Conservation (phyloP, 2,888 invertebrate species). For the Dinocampus coccinellae region DNA sequence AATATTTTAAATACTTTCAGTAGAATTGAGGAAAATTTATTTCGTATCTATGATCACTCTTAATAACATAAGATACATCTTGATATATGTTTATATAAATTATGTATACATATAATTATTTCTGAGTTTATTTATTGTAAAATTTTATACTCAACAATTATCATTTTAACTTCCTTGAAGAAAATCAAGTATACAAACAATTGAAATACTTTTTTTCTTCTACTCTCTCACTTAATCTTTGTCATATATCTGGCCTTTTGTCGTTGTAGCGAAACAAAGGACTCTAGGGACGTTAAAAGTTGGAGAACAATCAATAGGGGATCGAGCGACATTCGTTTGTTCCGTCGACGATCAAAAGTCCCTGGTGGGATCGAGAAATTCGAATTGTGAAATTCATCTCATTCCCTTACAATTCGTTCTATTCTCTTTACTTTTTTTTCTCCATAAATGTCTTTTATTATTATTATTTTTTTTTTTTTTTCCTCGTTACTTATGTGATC, state of each 20-base stretch:
- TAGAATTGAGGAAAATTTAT: neutral
- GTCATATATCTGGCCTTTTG: neutral
- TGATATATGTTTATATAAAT: neutral
- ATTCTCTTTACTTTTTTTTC: neutral
- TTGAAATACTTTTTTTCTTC: neutral
- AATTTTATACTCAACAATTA: neutral
- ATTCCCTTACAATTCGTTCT: neutral
- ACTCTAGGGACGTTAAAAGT: constrained; percentile 15
- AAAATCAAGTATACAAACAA: neutral
- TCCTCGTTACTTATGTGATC: neutral
- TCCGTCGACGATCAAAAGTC: constrained; percentile 8
- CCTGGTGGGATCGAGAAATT: constrained; percentile 2
- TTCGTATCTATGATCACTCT: neutral
- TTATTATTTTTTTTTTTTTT: neutral
- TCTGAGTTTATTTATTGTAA: constrained; percentile 34
- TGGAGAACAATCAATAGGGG: neutral
- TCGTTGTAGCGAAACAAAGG: neutral
- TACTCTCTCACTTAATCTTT: neutral
- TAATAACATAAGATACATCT: too few species aligned
- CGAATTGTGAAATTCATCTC: constrained; percentile 5
- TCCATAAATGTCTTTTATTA: neutral
- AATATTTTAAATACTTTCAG: too few species aligned
- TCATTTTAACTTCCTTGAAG: neutral
- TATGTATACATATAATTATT: constrained; percentile 19
- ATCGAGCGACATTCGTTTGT: constrained; percentile 27